A percentile compares a stretch with the other conserved stretches of the same genome.
These are phyloP conservation scores for Bombyx huttoni DNA, from an alignment of 2,888 invertebrate species.

Conservation along the genomic window DNA sequence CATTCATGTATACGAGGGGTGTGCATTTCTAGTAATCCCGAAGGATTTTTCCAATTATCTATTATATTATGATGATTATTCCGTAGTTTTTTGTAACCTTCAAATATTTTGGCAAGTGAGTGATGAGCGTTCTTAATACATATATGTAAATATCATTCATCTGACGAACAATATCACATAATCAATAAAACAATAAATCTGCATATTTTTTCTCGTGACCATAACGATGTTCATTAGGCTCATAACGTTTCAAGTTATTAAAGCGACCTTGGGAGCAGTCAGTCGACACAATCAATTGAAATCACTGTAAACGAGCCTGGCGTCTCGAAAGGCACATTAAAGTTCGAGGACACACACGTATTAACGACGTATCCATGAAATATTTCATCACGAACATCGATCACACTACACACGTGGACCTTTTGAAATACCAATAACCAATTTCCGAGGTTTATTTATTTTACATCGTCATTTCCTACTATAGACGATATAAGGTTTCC, in stretches of 20 bases:
- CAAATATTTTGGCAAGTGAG: background rate
- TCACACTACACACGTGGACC: slow-evolving; percentile 21
- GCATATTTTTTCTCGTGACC: background rate
- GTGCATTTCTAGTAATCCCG: too few relatives aligned
- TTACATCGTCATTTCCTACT: background rate
- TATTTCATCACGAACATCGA: slow-evolving; percentile 27
- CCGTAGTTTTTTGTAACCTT: too few relatives aligned
- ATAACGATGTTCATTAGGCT: background rate
- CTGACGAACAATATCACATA: background rate
- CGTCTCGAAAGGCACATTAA: slow-evolving; percentile 15
- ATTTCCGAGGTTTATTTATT: slow-evolving; percentile 10
- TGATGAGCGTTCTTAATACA: background rate
- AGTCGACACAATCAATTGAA: slow-evolving; percentile 18
- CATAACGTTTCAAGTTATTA: background rate
- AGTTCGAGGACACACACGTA: slow-evolving; percentile 24
- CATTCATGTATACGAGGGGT: too few relatives aligned
- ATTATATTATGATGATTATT: too few relatives aligned
- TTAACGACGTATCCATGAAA: slow-evolving; percentile 17
- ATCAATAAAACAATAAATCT: background rate
- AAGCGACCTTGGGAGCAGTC: slow-evolving; percentile 14
- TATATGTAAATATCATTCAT: background rate
- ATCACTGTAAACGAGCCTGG: slow-evolving; percentile 15
- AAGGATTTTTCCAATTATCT: too few relatives aligned
- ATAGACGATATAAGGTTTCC: background rate
- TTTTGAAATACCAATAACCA: slow-evolving; percentile 17